phyloP scores from a whole-genome alignment of 2,797 vertebrate species.

The Alca torda region DNA sequence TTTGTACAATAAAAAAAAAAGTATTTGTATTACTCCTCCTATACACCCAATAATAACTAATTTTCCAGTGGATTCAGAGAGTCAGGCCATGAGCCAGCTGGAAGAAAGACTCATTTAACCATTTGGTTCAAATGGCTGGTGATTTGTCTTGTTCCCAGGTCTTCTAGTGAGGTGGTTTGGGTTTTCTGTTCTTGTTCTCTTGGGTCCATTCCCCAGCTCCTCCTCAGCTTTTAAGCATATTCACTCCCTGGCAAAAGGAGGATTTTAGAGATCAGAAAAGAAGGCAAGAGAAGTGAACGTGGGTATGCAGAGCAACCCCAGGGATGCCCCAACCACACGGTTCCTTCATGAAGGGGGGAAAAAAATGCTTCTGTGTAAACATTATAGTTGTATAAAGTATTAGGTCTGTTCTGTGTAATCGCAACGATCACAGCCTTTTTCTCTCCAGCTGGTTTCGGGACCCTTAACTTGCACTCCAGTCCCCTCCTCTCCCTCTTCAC shows the following conservation, averaged over 20 bases:
- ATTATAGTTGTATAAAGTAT: rapidly evolving
- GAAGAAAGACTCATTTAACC: background rate
- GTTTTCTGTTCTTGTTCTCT: background rate
- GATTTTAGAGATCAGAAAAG: background rate
- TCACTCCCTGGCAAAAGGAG: background rate
- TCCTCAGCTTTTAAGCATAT: background rate
- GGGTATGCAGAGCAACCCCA: background rate
- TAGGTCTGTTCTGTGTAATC: background rate
- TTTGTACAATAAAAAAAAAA: background rate
- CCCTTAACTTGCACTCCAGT: background rate
- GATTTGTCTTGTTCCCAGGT: background rate
- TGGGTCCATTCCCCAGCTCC: background rate
- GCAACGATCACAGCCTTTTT: background rate
- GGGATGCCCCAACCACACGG: background rate
- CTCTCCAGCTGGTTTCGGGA: background rate
- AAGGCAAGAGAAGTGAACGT: background rate
- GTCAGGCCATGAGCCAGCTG: background rate
- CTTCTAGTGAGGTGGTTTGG: background rate
- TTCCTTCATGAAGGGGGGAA: background rate
- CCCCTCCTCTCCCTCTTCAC: background rate
- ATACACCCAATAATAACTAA: background rate
- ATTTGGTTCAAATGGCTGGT: background rate
- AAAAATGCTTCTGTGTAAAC: background rate
- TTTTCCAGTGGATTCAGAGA: background rate
- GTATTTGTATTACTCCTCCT: background rate